Conservation (phyloP, 2,797 vertebrate genomes). For the Rhinatrema bivittatum region DNA sequence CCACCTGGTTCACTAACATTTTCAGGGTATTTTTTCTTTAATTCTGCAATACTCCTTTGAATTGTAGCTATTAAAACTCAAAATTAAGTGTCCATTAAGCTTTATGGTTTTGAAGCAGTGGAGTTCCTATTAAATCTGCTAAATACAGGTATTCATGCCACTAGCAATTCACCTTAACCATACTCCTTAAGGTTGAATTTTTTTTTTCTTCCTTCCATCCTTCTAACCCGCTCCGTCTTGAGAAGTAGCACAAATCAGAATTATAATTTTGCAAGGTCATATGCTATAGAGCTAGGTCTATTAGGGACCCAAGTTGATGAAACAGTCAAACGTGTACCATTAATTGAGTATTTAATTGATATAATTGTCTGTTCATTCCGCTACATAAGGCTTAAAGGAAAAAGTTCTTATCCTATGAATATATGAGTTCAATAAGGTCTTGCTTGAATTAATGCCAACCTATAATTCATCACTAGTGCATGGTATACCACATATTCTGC, state of each 20-base stretch:
- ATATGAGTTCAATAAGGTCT: no score
- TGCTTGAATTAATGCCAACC: no score
- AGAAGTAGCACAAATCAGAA: not conserved
- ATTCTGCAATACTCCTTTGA: no score
- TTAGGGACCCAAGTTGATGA: not conserved
- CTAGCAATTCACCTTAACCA: not conserved
- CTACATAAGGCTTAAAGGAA: not conserved
- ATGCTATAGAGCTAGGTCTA: not conserved
- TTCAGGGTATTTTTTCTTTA: no score
- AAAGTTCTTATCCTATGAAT: no score
- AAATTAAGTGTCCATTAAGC: no score
- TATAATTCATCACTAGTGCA: no score
- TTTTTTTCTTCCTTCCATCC: not conserved
- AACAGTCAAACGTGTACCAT: not conserved
- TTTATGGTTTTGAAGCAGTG: no score
- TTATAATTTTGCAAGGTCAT: not conserved
- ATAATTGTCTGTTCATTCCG: slow-evolving; percentile 1
- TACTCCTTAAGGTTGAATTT: not conserved
- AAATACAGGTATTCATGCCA: not conserved
- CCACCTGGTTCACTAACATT: no score
- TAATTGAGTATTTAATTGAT: not conserved
- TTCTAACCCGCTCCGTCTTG: not conserved
- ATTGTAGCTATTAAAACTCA: no score
- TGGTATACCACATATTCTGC: no score
- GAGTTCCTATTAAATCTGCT: no score